Base-by-base conservation (phyloP, 2,888 invertebrate species). In the Reticulitermes lucifugus region DNA sequence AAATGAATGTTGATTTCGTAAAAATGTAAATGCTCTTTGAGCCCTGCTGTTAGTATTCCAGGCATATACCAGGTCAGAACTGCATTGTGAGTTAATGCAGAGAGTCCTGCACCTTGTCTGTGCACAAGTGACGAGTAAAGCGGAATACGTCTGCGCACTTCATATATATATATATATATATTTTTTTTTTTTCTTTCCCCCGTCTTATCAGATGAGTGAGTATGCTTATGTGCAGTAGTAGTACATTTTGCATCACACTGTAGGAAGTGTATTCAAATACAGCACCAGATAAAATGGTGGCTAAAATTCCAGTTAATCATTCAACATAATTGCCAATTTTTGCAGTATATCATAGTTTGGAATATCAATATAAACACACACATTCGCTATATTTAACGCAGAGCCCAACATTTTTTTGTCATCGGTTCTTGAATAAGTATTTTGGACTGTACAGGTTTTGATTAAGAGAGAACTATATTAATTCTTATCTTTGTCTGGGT, bases 261-360 rank as follows among this genome's bases (percentile, higher is more conserved):
- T 60, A 70, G 41, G 25, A 43, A 12, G 41, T 41, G 41, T 81
- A 12, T 46, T 41, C 70, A 81, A 65, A n/a, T 81, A 70, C 43
- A 43, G 29, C 25, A 21, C 14, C 18, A 46, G 55, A 29, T 29
- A 59, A 59, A 29, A 59, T 55, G 35, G 12, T 29, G 41, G 25
- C 65, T 81, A 81, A 81, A 81, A 81, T 81, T 70, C 81, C 70
- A 70, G 46, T 81, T 81, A 81, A 46, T 81, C 81, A 79, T 60
- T 60, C 35, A 65, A 25, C n/a, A 12, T 65, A 65, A 65, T 65
- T 65, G 9, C n/a, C 5, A 10, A n/a, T 65, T 65, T 65, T 65
- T n/a, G 7, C 14, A 12, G n/a, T 12, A 65, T 1, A 1, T 60
- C 7, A 21, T 60, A 60, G n/a, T 60, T 60, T 2, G 6, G 2